These are phyloP conservation scores for Heptranchias perlo DNA, from an alignment of 2,113 vertebrate genomes.

Conservation along the genomic window DNA sequence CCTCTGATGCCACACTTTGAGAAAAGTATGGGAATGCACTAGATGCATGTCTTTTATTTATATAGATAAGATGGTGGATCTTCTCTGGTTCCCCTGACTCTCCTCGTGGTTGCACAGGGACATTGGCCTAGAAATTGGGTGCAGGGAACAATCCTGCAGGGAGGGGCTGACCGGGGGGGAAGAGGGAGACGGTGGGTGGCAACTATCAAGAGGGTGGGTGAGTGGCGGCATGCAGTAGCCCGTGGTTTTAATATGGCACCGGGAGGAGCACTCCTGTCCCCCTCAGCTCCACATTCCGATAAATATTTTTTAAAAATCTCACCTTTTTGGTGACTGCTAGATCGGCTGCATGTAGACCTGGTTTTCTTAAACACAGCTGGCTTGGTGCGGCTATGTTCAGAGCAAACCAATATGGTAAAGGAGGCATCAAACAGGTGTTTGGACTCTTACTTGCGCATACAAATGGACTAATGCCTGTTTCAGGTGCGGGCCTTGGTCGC, in stretches of 20 bases:
- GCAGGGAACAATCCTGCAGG: not conserved
- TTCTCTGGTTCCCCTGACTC: not conserved
- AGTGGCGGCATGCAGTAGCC: not conserved
- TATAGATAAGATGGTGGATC: not conserved
- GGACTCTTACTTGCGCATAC: no score
- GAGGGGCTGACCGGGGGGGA: not conserved
- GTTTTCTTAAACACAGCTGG: no score
- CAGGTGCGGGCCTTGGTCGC: not conserved
- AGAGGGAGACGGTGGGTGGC: not conserved
- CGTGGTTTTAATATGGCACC: not conserved
- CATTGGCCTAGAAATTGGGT: not conserved
- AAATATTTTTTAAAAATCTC: not conserved
- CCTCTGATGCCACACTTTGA: no score
- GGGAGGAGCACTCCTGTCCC: no score
- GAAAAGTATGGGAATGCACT: not conserved
- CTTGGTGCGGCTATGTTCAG: no score
- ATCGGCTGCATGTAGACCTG: not conserved
- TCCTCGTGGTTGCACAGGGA: not conserved
- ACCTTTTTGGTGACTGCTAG: not conserved
- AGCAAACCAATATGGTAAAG: no score
- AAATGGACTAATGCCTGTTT: no score
- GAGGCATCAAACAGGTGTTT: no score
- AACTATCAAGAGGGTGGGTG: not conserved
- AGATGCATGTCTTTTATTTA: not conserved
- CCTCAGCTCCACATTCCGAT: not conserved